A percentile compares a stretch with the other conserved stretches of the same genome.
phyloP scores from a whole-genome alignment of 2,797 vertebrate species.

The Danio tinwini region DNA sequence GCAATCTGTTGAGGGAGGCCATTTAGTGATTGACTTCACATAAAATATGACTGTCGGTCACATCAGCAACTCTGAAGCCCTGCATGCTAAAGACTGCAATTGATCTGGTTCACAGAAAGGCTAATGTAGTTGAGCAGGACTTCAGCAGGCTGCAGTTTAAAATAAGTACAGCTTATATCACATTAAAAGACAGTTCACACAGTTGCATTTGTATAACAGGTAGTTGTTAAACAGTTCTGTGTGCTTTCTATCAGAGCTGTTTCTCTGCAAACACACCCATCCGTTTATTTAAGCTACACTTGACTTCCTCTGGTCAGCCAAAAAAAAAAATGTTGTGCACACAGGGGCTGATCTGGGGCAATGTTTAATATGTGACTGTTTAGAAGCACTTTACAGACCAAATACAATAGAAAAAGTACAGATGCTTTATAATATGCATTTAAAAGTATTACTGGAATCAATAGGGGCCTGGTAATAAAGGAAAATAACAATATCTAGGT shows the following conservation, averaged over 20 bases:
- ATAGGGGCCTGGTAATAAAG: background rate
- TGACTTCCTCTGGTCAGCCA: slow-evolving; percentile 14
- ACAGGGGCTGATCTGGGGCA: background rate
- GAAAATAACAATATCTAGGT: background rate
- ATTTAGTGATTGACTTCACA: slow-evolving; percentile 11
- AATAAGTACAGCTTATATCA: background rate
- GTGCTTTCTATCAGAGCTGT: background rate
- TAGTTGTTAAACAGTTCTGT: slow-evolving; percentile 4
- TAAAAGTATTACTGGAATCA: background rate
- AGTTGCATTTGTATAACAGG: background rate
- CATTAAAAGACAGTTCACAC: background rate
- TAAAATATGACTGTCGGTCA: slow-evolving; percentile 16
- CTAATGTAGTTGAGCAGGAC: background rate
- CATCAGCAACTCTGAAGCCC: slow-evolving; percentile 7
- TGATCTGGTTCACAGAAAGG: background rate
- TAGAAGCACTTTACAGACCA: background rate
- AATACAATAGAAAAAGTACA: background rate
- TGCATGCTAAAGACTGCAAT: background rate
- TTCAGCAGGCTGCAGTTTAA: background rate
- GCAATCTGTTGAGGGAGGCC: background rate
- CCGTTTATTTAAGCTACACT: slow-evolving; percentile 14
- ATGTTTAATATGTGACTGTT: background rate
- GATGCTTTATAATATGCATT: background rate
- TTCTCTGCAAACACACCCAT: slow-evolving; percentile 25
- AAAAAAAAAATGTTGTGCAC: background rate